Evolutionary conservation across 2,113 vertebrate species (phyloP).

Genomic region (Rafetus swinhoei): DNA sequence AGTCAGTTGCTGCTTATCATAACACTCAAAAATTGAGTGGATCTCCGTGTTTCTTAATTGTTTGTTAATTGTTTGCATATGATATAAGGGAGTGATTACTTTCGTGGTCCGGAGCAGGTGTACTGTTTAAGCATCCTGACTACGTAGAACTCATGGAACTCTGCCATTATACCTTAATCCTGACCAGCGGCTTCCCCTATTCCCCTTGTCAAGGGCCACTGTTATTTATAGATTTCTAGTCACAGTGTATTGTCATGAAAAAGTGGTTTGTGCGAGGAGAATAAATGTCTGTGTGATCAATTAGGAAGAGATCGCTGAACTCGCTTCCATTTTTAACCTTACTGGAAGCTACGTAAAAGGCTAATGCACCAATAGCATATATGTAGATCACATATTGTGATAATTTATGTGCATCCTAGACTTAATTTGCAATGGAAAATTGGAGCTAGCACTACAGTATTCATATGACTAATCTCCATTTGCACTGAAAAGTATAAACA

Average conservation of each 20-base stretch:
- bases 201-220: not conserved
- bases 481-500: not conserved
- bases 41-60: not conserved
- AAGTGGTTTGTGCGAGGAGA: not conserved
- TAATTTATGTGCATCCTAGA: not conserved
- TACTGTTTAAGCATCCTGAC: not conserved
- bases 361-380: not conserved
- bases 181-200: not conserved
- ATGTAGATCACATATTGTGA: not conserved
- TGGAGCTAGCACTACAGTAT: not conserved
- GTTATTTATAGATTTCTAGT: not conserved
- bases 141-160: not conserved
- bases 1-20: not conserved
- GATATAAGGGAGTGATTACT: not conserved
- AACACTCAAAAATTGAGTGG: not conserved
- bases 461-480: not conserved
- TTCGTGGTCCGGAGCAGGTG: not conserved
- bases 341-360: not conserved
- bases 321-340: not conserved
- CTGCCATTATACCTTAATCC: not conserved
- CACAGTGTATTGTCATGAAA: not conserved
- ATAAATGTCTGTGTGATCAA: not conserved
- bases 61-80: not conserved
- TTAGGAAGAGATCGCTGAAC: not conserved
- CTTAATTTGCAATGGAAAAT: not conserved